Base-by-base conservation (phyloP, 2,888 invertebrate species). In the Cinara cedri region DNA sequence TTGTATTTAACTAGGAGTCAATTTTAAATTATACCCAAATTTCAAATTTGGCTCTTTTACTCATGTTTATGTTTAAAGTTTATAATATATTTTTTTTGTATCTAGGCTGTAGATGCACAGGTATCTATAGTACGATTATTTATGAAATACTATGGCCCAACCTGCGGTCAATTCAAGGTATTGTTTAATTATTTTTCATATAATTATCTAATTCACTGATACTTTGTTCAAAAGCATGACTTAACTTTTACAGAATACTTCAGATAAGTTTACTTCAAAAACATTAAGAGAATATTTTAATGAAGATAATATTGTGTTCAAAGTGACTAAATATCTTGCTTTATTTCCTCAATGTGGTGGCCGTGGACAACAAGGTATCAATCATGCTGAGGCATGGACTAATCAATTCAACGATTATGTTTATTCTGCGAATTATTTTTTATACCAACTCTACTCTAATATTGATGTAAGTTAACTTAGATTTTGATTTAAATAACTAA, bases 361-460 rank as follows among this genome's bases (percentile, higher is more conserved):
- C 14, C 72, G 74, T 13, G 81, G 81, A 19, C 81, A 78, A 54
- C 81, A 82, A 72, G 78, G 81, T 19, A 46, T 71, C 14, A 71
- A 71, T 66, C 74, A 80, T 21, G 65, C 70, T 19, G 82, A 82
- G 26, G 71, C 72, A 49, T 82, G 81, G 81, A 70, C 81, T 34
- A 42, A 21, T 54, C 71, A 82, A n/a, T 81, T 82, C 14, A 63
- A 76, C 34, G 62, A 57, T 60, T 66, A 76, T 34, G 26, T 82
- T 4, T 65, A 68, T 14, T 70, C 57, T 24, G 78, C 65, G 51
- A 74, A 80, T 66, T 80, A 80, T 49, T 82, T 82, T 66, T 62
- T 82, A n/a, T 70, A 80, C 26, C 34, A 51, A 14, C 34, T 81
- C 8, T 82, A 82, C 19, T 63, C 72, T 11, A 72, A 72, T 63